These are phyloP conservation scores for Hippocampus kuda DNA, from an alignment of 2,797 vertebrate species.

Conservation along the genomic window DNA sequence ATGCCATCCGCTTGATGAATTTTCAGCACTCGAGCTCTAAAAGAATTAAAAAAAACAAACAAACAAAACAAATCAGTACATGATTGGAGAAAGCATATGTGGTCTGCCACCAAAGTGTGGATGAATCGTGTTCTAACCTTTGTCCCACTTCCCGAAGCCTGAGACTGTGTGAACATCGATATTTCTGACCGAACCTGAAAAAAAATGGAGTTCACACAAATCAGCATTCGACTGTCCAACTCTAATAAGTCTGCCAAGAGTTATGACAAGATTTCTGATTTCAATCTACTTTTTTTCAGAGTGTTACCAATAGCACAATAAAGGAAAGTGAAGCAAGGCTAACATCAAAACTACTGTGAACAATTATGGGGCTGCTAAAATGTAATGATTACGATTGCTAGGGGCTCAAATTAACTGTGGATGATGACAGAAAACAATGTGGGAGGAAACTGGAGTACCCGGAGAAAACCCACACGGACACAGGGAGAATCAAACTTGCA, in stretches of 20 bases:
- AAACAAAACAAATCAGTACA: not conserved
- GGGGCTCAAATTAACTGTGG: not conserved
- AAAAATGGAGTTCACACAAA: constrained; percentile 3
- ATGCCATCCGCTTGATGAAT: constrained; percentile 5
- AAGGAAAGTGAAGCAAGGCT: not conserved
- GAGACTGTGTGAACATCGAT: constrained; percentile 1
- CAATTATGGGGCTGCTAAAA: not conserved
- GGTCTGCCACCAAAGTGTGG: not conserved
- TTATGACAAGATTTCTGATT: not conserved
- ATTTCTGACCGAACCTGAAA: constrained; percentile 53
- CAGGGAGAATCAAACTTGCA: too few relatives aligned
- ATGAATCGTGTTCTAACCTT: constrained; percentile 34
- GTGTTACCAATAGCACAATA: not conserved
- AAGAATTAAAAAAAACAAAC: not conserved
- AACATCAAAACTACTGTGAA: not conserved
- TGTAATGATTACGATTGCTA: not conserved
- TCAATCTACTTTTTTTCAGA: not conserved
- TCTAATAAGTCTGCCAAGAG: not conserved
- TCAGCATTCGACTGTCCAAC: not conserved
- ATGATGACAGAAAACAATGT: not conserved
- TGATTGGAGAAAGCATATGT: not conserved
- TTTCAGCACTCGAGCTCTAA: constrained; percentile 3
- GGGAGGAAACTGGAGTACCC: too few relatives aligned
- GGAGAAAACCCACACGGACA: too few relatives aligned
- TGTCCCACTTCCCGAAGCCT: constrained; percentile 20